These are phyloP conservation scores for Eupeodes luniger DNA, from an alignment of 2,888 invertebrate species.

Conservation along the genomic window DNA sequence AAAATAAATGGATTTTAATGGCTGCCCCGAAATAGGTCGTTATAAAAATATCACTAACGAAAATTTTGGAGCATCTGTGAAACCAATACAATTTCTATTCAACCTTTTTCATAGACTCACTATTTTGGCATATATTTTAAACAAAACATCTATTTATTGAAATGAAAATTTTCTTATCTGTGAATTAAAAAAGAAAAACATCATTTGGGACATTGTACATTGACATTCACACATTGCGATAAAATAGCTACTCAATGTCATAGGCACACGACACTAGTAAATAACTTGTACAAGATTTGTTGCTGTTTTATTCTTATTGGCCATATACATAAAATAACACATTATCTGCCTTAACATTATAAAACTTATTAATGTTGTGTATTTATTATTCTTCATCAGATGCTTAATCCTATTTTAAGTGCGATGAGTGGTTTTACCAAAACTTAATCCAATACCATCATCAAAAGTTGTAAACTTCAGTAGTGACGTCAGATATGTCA, in stretches of 20 bases:
- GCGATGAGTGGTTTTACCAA: constrained; percentile 40
- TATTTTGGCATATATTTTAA: not conserved
- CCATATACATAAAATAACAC: not conserved
- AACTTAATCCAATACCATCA: constrained; percentile 2
- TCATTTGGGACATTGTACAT: constrained; percentile 18
- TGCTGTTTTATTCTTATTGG: not conserved
- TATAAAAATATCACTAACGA: no score
- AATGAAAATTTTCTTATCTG: not conserved
- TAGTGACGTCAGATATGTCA: constrained; percentile 39
- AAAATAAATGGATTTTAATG: no score
- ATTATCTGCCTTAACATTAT: not conserved
- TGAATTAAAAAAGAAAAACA: no score
- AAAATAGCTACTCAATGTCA: not conserved
- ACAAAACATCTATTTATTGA: not conserved
- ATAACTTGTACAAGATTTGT: not conserved
- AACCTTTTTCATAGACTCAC: not conserved
- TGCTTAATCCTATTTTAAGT: constrained; percentile 7
- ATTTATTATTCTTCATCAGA: not conserved
- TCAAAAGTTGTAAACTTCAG: constrained; percentile 5
- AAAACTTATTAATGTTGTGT: not conserved
- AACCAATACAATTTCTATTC: no score
- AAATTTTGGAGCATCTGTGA: no score
- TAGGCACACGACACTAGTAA: not conserved
- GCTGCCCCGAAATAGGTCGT: no score
- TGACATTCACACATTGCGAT: constrained; percentile 6